A percentile compares a stretch with the other conserved stretches of the same genome.
phyloP scores from a whole-genome alignment of 2,888 invertebrate species.

The Escarpia spicata region DNA sequence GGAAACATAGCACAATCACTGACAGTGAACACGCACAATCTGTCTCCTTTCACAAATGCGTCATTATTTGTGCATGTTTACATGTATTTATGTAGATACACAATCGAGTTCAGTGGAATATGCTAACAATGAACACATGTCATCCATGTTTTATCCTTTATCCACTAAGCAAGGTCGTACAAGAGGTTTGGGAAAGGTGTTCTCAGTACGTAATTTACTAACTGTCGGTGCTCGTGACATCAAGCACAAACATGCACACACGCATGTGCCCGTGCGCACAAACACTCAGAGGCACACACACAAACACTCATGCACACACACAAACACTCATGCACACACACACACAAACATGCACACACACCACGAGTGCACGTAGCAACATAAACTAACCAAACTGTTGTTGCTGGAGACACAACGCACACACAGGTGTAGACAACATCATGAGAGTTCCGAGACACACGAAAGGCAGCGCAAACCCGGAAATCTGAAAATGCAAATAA shows the following conservation, averaged over 20 bases:
- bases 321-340: too few species aligned
- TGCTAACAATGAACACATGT: too few species aligned
- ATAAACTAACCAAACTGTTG: neutral
- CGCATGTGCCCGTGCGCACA: neutral
- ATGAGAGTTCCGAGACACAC: neutral
- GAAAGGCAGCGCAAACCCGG: neutral
- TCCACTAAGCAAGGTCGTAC: too few species aligned
- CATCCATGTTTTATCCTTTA: too few species aligned
- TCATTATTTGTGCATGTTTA: neutral
- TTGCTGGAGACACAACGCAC: neutral
- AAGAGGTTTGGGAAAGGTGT: too few species aligned
- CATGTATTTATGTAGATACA: neutral
- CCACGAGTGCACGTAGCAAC: neutral
- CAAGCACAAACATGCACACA: neutral
- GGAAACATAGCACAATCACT: neutral
- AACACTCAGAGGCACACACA: neutral
- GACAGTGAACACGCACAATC: neutral
- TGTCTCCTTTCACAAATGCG: neutral
- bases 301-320: neutral
- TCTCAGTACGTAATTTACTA: too few species aligned
- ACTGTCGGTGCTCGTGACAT: too few species aligned
- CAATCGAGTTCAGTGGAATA: neutral
- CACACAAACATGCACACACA: too few species aligned
- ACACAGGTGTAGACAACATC: neutral
- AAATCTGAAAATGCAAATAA: neutral